Conservation (phyloP, 2,888 invertebrate genomes). For the Macrophya annulata region DNA sequence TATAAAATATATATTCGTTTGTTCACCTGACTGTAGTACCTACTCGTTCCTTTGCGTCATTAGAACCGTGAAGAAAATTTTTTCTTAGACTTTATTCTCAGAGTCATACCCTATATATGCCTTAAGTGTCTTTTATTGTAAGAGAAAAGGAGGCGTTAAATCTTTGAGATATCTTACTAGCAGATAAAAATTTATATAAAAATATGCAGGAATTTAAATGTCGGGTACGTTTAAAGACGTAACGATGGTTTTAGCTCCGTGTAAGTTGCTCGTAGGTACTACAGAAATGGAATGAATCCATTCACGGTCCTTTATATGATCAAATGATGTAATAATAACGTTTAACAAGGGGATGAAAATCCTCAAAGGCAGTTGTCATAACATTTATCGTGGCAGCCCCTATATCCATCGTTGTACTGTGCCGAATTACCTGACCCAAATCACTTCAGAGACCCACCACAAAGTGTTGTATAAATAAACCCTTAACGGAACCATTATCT, state of each 20-base stretch:
- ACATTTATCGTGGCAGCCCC: conserved; percentile 34
- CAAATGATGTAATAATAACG: neutral
- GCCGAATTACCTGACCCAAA: conserved; percentile 42
- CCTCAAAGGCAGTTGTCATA: conserved; percentile 25
- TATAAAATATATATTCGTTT: neutral
- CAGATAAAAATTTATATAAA: neutral
- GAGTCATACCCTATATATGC: neutral
- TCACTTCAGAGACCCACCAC: conserved; percentile 26
- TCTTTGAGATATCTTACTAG: neutral
- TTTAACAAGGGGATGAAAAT: neutral
- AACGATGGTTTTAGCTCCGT: neutral
- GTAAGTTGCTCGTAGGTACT: neutral
- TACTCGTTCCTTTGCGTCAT: conserved; percentile 14
- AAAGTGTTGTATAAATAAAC: conserved; percentile 52
- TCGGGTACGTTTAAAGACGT: neutral
- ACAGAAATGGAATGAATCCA: neutral
- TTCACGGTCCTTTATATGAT: conserved; percentile 1
- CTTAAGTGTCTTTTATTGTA: neutral
- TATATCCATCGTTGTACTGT: conserved; percentile 7
- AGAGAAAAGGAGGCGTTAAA: neutral
- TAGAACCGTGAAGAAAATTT: neutral
- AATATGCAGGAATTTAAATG: neutral
- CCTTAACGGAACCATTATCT: conserved; percentile 49
- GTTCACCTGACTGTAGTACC: neutral
- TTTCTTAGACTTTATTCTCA: neutral